These are phyloP conservation scores for Daboia siamensis DNA, from an alignment of 2,113 vertebrate genomes.

Conservation along the genomic window DNA sequence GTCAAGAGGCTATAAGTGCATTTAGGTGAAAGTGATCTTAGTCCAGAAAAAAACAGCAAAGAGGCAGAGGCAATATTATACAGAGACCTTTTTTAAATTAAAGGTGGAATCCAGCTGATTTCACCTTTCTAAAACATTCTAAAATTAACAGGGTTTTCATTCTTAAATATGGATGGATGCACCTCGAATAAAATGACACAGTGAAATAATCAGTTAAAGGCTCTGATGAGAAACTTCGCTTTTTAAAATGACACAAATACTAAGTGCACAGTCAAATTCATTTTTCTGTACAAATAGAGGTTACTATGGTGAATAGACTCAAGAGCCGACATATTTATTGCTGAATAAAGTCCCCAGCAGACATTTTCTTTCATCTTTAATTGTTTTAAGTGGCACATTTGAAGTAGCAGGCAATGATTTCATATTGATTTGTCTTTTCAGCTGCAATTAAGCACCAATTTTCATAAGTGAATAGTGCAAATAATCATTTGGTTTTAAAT, in stretches of 20 bases:
- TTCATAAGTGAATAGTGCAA: constrained; percentile 38
- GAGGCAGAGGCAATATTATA: neutral
- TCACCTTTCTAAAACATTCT: neutral
- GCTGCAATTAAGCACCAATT: constrained; percentile 67
- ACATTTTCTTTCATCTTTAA: constrained; percentile 73
- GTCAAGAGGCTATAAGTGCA: neutral
- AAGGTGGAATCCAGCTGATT: neutral
- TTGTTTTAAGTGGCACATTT: constrained; percentile 60
- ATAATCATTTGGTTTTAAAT: constrained; percentile 49
- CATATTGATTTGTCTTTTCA: constrained; percentile 61
- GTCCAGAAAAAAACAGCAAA: neutral
- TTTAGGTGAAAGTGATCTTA: neutral
- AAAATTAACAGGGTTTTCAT: neutral
- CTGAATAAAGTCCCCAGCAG: constrained; percentile 43
- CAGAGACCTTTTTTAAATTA: neutral
- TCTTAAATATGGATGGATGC: neutral
- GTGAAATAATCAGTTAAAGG: neutral
- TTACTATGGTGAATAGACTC: constrained; percentile 68
- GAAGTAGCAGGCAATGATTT: constrained; percentile 56
- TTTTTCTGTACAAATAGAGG: constrained; percentile 63
- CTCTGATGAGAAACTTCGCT: neutral
- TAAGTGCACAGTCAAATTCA: constrained; percentile 45
- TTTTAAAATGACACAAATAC: constrained; percentile 37
- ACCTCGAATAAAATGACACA: neutral
- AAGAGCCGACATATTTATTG: constrained; percentile 43